phyloP scores from a whole-genome alignment of 2,888 invertebrate species.

The Dasypolia templi region DNA sequence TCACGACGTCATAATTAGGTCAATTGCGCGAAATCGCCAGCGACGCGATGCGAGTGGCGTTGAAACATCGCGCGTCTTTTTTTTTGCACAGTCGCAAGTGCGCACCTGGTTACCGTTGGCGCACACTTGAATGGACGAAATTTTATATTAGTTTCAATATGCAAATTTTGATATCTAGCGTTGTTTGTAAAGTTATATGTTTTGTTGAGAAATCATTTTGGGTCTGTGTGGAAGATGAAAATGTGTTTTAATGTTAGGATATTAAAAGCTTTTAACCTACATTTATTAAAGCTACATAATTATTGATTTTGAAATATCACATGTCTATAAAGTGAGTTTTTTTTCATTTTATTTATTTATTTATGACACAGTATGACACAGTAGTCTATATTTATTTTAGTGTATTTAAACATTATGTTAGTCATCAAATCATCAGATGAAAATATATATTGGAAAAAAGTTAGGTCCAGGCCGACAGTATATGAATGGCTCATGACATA shows the following conservation, averaged over 20 bases:
- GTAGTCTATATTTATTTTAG: too few species aligned
- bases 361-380: too few species aligned
- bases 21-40: conserved; percentile 70
- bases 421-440: too few species aligned
- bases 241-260: neutral
- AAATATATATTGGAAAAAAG: neutral
- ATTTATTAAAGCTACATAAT: neutral
- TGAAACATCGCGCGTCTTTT: conserved; percentile 63
- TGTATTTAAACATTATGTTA: too few species aligned
- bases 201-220: conserved; percentile 11
- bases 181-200: conserved; percentile 3
- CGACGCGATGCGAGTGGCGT: conserved; percentile 55
- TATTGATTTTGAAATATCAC: neutral
- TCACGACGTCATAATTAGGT: conserved; percentile 70
- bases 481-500: neutral
- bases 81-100: conserved; percentile 40
- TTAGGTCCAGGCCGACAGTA: neutral
- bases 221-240: too few species aligned
- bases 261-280: neutral
- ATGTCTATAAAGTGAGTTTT: neutral
- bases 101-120: conserved; percentile 38
- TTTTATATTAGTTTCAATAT: conserved; percentile 44
- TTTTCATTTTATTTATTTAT: too few species aligned
- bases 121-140: conserved; percentile 34
- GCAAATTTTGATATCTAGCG: conserved; percentile 39